Percentiles rank a stretch among this genome's conserved stretches.
Evolutionary conservation across 2,888 invertebrate species (phyloP).

Genomic region (Eledona agricola): DNA sequence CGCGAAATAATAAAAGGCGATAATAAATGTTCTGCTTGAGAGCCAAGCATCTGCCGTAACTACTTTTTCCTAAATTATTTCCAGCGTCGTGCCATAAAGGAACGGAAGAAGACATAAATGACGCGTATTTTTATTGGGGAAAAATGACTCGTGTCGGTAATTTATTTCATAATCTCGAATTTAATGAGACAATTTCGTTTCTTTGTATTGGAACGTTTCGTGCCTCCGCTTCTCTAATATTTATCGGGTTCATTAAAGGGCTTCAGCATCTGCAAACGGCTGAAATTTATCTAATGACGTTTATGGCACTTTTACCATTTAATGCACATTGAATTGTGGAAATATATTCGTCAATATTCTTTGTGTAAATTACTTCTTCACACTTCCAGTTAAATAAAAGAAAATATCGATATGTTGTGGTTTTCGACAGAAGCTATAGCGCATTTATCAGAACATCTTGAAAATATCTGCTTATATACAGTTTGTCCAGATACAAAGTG

Average conservation of each 20-base stretch:
- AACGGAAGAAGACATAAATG: constrained; percentile 31
- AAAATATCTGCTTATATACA: no score
- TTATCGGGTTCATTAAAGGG: constrained; percentile 38
- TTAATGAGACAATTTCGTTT: constrained; percentile 46
- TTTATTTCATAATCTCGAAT: constrained; percentile 44
- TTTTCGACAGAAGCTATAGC: no score
- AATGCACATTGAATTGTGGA: no score
- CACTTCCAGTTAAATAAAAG: no score
- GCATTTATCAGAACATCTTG: no score
- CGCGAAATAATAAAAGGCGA: constrained; percentile 25
- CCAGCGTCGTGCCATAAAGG: constrained; percentile 18
- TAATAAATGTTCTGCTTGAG: constrained; percentile 33
- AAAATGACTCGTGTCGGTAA: constrained; percentile 37
- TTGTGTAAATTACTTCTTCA: no score
- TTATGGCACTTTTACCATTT: constrained; percentile 20
- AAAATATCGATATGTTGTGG: no score
- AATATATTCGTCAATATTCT: no score
- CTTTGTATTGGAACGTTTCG: constrained; percentile 37
- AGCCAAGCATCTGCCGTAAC: constrained; percentile 29
- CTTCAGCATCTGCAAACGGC: constrained; percentile 27
- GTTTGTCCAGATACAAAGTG: no score
- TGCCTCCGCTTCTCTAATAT: constrained; percentile 31
- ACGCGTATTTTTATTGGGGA: constrained; percentile 34
- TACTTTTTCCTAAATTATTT: constrained; percentile 31
- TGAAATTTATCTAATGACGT: constrained; percentile 30